phyloP scores from a whole-genome alignment of 2,797 vertebrate species.

The Aplochiton taeniatus region DNA sequence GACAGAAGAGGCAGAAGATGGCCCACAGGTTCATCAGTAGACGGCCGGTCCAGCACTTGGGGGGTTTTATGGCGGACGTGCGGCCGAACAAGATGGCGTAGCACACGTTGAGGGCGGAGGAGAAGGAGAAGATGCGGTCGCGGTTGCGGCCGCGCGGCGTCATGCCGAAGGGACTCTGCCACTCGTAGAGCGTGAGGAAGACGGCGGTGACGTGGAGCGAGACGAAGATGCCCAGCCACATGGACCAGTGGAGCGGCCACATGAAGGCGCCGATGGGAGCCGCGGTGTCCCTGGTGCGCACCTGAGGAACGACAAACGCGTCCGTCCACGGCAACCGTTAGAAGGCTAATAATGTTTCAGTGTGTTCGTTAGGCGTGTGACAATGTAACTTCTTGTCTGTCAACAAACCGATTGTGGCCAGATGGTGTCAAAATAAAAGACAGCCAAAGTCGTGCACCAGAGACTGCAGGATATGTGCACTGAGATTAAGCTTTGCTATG shows the following conservation, averaged over 20 bases:
- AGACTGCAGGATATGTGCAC: too few relatives aligned
- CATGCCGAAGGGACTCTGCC: slow-evolving; percentile 98
- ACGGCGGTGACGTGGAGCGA: slow-evolving; percentile 94
- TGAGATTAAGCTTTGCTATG: too few relatives aligned
- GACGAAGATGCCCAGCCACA: slow-evolving; percentile 98
- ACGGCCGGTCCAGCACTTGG: slow-evolving; percentile 97
- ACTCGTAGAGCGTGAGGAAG: slow-evolving; percentile 96
- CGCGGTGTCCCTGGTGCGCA: slow-evolving; percentile 92
- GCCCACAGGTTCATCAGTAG: slow-evolving; percentile 99
- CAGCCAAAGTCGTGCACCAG: too few relatives aligned
- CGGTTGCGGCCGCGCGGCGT: slow-evolving; percentile 93
- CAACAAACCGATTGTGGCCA: too few relatives aligned
- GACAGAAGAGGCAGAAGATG: slow-evolving; percentile 97
- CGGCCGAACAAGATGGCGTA: slow-evolving; percentile 96
- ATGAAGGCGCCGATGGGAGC: slow-evolving; percentile 98
- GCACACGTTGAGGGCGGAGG: slow-evolving; percentile 95
- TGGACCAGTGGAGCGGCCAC: slow-evolving; percentile 99
- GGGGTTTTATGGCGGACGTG: slow-evolving; percentile 94
- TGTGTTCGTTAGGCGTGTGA: too few relatives aligned
- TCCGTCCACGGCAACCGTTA: too few relatives aligned
- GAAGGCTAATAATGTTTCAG: too few relatives aligned
- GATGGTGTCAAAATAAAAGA: too few relatives aligned
- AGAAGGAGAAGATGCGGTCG: slow-evolving; percentile 93
- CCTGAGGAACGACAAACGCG: slow-evolving; percentile 52
- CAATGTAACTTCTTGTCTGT: too few relatives aligned